Evolutionary conservation across 64 coral and sea anemone genomes (phyloP).

Genomic region (Stichodactyla helianthus): DNA sequence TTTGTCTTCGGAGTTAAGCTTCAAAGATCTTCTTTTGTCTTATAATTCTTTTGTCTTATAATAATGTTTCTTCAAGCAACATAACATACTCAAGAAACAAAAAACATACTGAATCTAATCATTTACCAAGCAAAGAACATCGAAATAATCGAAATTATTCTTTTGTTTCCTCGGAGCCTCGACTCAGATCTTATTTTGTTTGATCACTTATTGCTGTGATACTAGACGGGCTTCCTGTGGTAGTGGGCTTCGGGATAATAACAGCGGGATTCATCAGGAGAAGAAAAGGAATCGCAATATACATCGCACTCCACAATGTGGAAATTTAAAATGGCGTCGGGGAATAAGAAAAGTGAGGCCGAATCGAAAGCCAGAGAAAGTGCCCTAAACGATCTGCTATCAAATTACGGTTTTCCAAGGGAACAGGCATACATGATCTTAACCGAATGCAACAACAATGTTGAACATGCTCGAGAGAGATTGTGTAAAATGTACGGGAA

Average conservation of each 20-base stretch:
- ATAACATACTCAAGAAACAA: too few species aligned
- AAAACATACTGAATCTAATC: too few species aligned
- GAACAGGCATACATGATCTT: constrained; percentile 57
- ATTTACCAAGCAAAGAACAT: too few species aligned
- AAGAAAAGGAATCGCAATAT: neutral
- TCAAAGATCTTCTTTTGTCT: too few species aligned
- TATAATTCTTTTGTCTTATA: too few species aligned
- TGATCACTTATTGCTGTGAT: neutral
- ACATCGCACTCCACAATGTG: neutral
- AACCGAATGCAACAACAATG: constrained; percentile 48
- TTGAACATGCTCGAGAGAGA: constrained; percentile 38
- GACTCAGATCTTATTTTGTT: too few species aligned
- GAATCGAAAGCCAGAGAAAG: constrained; percentile 11
- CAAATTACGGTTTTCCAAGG: constrained; percentile 53
- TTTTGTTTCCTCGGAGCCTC: too few species aligned
- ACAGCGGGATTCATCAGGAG: too few species aligned
- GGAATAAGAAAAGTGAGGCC: neutral
- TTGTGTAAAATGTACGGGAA: constrained; percentile 20
- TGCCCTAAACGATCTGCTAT: constrained; percentile 39
- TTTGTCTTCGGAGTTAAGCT: too few species aligned
- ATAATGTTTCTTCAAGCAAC: too few species aligned
- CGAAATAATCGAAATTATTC: too few species aligned
- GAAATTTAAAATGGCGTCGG: constrained; percentile 12
- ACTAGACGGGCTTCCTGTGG: neutral
- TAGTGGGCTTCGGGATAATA: neutral